Conservation (phyloP, 2,888 invertebrate genomes). For the Tanytarsus gracilentus region DNA sequence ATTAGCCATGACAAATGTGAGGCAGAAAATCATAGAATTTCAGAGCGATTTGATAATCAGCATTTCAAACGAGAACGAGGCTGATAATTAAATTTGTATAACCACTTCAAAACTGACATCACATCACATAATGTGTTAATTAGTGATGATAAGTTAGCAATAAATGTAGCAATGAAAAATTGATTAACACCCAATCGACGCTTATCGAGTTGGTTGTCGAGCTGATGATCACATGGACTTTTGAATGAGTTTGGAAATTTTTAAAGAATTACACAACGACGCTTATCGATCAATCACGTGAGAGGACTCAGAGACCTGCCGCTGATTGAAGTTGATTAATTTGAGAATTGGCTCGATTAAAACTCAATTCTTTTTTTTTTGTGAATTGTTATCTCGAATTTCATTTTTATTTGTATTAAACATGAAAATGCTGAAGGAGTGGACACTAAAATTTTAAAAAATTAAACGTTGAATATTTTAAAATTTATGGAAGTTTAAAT, state of each 20-base stretch:
- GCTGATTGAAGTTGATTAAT: no score
- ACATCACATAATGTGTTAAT: not conserved
- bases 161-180: not conserved
- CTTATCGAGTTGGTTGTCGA: not conserved
- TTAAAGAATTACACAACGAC: not conserved
- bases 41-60: conserved; percentile 1
- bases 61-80: not conserved
- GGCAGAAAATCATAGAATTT: no score
- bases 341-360: no score
- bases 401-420: no score
- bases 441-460: no score
- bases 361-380: no score
- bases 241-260: not conserved
- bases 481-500: not conserved
- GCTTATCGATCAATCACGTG: conserved; percentile 10
- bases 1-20: no score
- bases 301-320: not conserved
- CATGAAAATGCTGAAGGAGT: no score
- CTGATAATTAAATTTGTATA: not conserved
- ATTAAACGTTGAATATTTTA: not conserved
- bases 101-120: not conserved
- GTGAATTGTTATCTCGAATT: no score
- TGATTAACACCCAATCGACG: no score
- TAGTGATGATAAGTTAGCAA: not conserved
- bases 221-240: not conserved